Evolutionary conservation across 2,797 vertebrate species (phyloP).

Genomic region (Silurus lanzhouensis): DNA sequence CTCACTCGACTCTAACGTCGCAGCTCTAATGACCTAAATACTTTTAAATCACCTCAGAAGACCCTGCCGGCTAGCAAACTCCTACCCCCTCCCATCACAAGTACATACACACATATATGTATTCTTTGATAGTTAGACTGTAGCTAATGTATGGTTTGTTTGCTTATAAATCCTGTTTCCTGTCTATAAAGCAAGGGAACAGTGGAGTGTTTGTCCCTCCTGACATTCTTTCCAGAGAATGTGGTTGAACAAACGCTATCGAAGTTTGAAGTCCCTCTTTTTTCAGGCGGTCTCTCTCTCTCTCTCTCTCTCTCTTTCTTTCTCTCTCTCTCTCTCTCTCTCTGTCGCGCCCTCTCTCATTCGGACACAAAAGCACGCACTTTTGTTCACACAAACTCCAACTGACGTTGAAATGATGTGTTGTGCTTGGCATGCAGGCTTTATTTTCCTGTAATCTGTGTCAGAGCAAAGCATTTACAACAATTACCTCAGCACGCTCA

Average conservation of each 20-base stretch:
- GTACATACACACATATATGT: constrained; percentile 36
- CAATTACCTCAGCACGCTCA: constrained; percentile 74
- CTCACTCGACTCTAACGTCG: constrained; percentile 73
- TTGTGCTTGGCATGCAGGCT: constrained; percentile 64
- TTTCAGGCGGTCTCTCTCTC: background rate
- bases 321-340: constrained; percentile 13
- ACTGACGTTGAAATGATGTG: constrained; percentile 41
- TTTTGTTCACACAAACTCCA: constrained; percentile 52
- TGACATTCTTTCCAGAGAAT: constrained; percentile 53
- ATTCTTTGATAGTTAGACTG: constrained; percentile 31
- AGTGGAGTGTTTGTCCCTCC: constrained; percentile 50
- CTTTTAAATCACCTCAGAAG: constrained; percentile 78
- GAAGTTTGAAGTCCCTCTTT: constrained; percentile 26
- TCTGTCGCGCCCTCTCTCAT: constrained; percentile 3
- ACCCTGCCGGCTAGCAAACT: constrained; percentile 62
- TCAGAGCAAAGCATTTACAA: constrained; percentile 72
- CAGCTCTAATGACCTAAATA: constrained; percentile 78
- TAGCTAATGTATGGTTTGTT: constrained; percentile 62
- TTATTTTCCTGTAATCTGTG: constrained; percentile 77
- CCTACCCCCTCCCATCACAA: constrained; percentile 27
- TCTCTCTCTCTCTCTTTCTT: constrained; percentile 20
- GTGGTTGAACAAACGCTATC: constrained; percentile 53
- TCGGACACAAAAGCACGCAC: constrained; percentile 44
- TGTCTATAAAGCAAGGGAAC: constrained; percentile 66
- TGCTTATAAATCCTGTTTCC: constrained; percentile 68